Base-by-base conservation (phyloP, 2,113 vertebrate genomes). In the Sinocyclocheilus anophthalmus region DNA sequence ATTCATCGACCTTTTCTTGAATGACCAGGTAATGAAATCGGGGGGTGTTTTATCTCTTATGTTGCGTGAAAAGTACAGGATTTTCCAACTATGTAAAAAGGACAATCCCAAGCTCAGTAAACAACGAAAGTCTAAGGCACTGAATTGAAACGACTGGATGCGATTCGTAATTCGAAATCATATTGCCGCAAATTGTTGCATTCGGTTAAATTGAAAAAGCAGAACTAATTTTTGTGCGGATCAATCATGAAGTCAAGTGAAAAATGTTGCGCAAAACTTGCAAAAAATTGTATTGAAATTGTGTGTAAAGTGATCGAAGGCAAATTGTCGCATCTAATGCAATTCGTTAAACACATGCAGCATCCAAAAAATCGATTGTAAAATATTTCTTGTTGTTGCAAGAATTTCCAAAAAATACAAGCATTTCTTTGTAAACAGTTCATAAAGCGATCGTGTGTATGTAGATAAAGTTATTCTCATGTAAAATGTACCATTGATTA, bases 1-100 rank as follows among this genome's bases (percentile, higher is more conserved):
- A 92, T 99, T 99, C 90, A 81, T 97, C 11, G 94, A 93, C 94
- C 97, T 99, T 90, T 99, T 95, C 93, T 93, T 99, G 89, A 99
- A 99, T 0, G 98, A 99, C 94, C 98, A 99, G 95, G 95, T 95
- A 83, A 72, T 1, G 16, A 1, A 55, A 18, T 16, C 5, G 4
- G 50, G 4, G 50, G 4, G 50, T 0, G 42, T 1, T 0, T 45
- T 45, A 45, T 45, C 42, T 45, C 42, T 48, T 53, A 14, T 14
- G 13, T 53, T 53, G 4, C 13, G 3, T 53, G 5, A 53, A 53
- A 5, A 16, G 50, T 53, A 16, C 48, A 53, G 5, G 50, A 53
- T 53, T 53, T 53, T 53, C 1, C 4, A 16, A 53, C 50, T 16
- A 53, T 55, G 50, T 55, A 55, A 55, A 18, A 50, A 50, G 1